Conservation (phyloP, 2,888 invertebrate genomes). For the Athrips mouffetella region DNA sequence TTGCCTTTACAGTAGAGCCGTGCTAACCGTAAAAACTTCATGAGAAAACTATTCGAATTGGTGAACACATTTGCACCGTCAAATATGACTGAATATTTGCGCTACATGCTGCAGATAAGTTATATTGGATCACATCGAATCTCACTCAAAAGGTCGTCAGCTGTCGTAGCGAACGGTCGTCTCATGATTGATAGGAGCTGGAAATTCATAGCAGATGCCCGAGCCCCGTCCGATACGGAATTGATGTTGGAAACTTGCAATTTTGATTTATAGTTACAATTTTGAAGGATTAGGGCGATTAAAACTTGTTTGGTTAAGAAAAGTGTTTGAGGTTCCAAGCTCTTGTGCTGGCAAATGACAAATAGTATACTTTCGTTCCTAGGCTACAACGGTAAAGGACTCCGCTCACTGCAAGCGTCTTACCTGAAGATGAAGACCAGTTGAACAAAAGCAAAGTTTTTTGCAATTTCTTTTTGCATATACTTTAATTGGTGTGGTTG, state of each 20-base stretch:
- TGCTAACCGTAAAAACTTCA: too few species aligned
- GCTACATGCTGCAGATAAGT: slow-evolving; percentile 14
- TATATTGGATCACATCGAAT: slow-evolving; percentile 48
- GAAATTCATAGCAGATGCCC: slow-evolving; percentile 32
- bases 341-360: too few species aligned
- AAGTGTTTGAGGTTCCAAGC: too few species aligned
- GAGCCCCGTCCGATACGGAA: slow-evolving; percentile 25
- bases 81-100: slow-evolving; percentile 25
- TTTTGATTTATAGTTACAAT: slow-evolving; percentile 9
- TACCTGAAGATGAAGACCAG: too few species aligned
- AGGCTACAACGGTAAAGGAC: too few species aligned
- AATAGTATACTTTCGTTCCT: too few species aligned
- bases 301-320: neutral
- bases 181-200: slow-evolving; percentile 51
- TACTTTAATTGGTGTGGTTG: neutral
- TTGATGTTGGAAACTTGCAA: slow-evolving; percentile 13
- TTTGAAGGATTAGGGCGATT: slow-evolving; percentile 4
- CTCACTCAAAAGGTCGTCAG: slow-evolving; percentile 61
- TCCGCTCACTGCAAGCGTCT: too few species aligned
- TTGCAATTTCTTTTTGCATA: neutral
- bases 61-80: too few species aligned
- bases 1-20: too few species aligned
- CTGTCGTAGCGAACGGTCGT: slow-evolving; percentile 31
- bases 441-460: too few species aligned
- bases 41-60: too few species aligned